phyloP scores from a whole-genome alignment of 2,113 vertebrate species.

The Vicugna pacos region DNA sequence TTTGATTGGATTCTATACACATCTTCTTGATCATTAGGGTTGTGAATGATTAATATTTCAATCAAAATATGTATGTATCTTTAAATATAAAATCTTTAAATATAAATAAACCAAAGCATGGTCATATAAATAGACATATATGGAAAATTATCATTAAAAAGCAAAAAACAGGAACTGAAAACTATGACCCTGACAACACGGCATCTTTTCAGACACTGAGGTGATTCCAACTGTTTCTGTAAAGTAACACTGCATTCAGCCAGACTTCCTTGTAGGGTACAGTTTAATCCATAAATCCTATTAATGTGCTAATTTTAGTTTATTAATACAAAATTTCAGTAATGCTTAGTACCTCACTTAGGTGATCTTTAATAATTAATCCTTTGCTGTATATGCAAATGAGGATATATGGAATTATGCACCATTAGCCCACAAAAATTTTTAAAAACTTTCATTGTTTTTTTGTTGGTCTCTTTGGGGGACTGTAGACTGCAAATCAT shows the following conservation, averaged over 20 bases:
- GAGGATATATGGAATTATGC: not conserved
- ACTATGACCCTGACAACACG: not conserved
- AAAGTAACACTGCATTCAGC: not conserved
- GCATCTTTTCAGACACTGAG: not conserved
- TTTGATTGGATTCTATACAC: no score
- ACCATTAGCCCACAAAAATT: not conserved
- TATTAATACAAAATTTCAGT: not conserved
- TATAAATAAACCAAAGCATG: not conserved
- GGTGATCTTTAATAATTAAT: not conserved
- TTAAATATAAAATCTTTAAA: not conserved
- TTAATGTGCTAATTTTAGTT: not conserved
- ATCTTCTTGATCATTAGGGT: not conserved
- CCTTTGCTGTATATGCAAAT: not conserved
- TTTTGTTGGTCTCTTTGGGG: not conserved
- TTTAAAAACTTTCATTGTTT: not conserved
- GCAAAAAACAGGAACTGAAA: not conserved
- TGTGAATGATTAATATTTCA: constrained; percentile 9
- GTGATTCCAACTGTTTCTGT: not conserved
- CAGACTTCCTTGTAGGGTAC: not conserved
- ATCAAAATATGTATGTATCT: not conserved
- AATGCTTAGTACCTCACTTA: not conserved
- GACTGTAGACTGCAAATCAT: not conserved
- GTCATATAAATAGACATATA: not conserved
- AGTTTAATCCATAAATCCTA: not conserved
- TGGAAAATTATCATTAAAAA: constrained; percentile 8